phyloP scores from a whole-genome alignment of 2,113 vertebrate genomes.

The Lophochroa leadbeateri region DNA sequence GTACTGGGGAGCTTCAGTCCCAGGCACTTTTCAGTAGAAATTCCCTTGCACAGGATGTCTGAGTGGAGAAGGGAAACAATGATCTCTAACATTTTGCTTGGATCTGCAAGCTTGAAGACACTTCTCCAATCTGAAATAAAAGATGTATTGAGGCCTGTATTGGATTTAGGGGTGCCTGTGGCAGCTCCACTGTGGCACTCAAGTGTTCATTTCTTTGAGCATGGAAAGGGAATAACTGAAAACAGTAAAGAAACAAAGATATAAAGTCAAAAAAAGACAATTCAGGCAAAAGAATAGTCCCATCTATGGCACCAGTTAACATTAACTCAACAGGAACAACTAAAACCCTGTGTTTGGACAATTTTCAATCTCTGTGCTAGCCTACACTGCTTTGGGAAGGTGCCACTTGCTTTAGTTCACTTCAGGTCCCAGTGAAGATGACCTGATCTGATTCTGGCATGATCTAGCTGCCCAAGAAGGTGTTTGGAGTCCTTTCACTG shows the following conservation, averaged over 20 bases:
- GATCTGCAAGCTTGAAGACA: neutral
- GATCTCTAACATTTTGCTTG: neutral
- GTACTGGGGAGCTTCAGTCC: neutral
- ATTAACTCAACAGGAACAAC: neutral
- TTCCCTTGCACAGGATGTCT: neutral
- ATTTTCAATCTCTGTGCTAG: neutral
- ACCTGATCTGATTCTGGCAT: neutral
- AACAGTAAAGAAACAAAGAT: neutral
- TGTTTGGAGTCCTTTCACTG: neutral
- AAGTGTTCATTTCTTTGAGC: neutral
- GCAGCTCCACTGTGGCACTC: neutral
- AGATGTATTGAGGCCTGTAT: neutral
- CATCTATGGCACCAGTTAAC: neutral
- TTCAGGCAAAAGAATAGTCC: neutral
- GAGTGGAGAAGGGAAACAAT: accelerated
- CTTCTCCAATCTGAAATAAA: neutral
- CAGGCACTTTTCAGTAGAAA: neutral
- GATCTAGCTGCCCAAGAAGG: neutral
- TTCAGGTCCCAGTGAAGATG: neutral
- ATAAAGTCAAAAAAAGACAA: neutral
- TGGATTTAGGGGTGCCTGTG: neutral
- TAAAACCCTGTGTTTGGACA: neutral
- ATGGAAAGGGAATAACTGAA: neutral
- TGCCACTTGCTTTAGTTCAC: neutral
- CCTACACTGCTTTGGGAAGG: neutral